phyloP scores from a whole-genome alignment of 2,797 vertebrate species.

The Psittacula echo region DNA sequence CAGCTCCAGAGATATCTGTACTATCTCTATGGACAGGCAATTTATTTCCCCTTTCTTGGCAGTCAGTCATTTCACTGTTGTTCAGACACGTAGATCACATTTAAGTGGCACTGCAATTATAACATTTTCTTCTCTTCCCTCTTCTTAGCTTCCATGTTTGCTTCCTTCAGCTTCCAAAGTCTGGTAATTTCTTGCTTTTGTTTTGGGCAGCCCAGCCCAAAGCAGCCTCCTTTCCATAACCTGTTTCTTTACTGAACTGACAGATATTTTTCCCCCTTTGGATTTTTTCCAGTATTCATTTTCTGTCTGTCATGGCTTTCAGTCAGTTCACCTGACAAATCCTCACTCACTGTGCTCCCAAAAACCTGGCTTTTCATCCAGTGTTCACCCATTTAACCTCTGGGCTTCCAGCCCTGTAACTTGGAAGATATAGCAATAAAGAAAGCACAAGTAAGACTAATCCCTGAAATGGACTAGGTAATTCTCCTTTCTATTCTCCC shows the following conservation, averaged over 20 bases:
- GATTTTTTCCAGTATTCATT: constrained; percentile 17
- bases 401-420: constrained; percentile 48
- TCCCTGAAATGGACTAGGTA: constrained; percentile 48
- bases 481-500: constrained; percentile 42
- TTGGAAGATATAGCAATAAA: constrained; percentile 31
- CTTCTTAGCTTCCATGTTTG: neutral
- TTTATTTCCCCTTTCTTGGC: neutral
- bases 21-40: neutral
- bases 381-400: constrained; percentile 29
- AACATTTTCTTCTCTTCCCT: neutral
- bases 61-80: neutral
- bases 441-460: constrained; percentile 46
- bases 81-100: neutral
- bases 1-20: neutral
- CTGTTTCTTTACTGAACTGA: neutral
- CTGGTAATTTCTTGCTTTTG: neutral
- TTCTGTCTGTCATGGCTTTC: neutral
- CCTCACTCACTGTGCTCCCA: neutral
- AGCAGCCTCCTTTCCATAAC: neutral
- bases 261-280: neutral
- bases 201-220: neutral
- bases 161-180: constrained; percentile 1
- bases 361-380: constrained; percentile 36
- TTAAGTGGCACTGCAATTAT: neutral
- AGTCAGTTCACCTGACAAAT: constrained; percentile 16